Percentiles rank a stretch among this genome's conserved stretches.
Evolutionary conservation across 1,140 invertebrate genomes (phyloP).

Genomic region (Panagrolaimus sp.): DNA sequence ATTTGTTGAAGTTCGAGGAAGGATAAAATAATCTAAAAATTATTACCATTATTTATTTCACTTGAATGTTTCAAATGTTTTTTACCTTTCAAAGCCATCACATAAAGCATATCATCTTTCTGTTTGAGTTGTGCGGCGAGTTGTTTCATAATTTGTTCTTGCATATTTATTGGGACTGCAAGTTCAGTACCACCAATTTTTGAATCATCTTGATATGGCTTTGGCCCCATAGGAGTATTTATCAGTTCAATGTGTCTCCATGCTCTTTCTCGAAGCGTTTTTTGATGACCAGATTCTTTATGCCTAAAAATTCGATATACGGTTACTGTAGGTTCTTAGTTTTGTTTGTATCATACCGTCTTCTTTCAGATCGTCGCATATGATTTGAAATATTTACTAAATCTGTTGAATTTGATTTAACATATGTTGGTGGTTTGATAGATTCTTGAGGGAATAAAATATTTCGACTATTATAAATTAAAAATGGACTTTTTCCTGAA

Average conservation of each 20-base stretch:
- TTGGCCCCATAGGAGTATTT: not conserved
- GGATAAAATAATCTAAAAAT: constrained; percentile 37
- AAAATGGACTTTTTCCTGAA: constrained; percentile 28
- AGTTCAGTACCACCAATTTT: constrained; percentile 22
- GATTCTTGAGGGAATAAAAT: not conserved
- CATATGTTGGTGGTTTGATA: not conserved
- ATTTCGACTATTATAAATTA: constrained; percentile 35
- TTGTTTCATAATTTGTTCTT: constrained; percentile 22
- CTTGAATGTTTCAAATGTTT: not conserved
- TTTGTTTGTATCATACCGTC: not conserved
- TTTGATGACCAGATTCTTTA: constrained; percentile 24
- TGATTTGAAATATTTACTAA: not conserved
- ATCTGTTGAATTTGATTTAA: constrained; percentile 7
- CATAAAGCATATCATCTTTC: constrained; percentile 39
- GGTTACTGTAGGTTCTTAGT: not conserved
- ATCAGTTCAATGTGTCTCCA: constrained; percentile 26
- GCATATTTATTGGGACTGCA: constrained; percentile 20
- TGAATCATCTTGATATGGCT: not conserved
- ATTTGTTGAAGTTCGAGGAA: constrained; percentile 27
- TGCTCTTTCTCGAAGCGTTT: constrained; percentile 21
- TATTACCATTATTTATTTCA: not conserved
- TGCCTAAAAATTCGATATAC: constrained; percentile 7
- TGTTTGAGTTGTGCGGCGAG: constrained; percentile 27
- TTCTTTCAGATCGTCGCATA: not conserved
- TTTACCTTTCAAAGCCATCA: constrained; percentile 29